Conservation (phyloP, 2,113 vertebrate genomes). For the Clarias batrachus region DNA sequence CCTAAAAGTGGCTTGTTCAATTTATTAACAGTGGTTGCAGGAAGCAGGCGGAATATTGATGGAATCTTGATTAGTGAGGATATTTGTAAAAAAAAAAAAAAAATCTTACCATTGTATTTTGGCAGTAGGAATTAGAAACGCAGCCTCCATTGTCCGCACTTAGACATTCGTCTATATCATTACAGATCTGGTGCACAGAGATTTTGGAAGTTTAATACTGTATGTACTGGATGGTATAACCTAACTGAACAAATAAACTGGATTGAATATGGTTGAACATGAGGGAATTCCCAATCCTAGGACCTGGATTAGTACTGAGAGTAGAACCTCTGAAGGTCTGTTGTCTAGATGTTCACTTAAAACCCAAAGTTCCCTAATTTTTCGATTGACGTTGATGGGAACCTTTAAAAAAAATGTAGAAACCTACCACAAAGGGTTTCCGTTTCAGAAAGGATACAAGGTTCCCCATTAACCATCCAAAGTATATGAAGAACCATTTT, state of each 20-base stretch:
- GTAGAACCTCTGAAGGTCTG: not conserved
- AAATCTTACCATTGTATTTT: constrained; percentile 85
- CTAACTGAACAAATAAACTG: not conserved
- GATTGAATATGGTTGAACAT: not conserved
- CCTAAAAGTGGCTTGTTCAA: constrained; percentile 67
- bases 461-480: not conserved
- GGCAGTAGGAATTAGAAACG: constrained; percentile 84
- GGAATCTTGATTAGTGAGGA: not conserved
- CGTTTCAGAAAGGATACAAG: not conserved
- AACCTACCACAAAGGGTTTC: not conserved
- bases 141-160: constrained; percentile 81
- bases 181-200: constrained; percentile 66
- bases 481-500: not conserved
- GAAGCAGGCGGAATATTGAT: not conserved
- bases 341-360: not conserved
- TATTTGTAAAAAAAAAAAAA: not conserved
- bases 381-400: not conserved
- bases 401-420: not conserved
- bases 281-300: not conserved
- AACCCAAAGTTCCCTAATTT: not conserved
- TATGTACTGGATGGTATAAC: not conserved
- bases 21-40: not conserved
- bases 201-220: not conserved
- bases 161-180: constrained; percentile 89
- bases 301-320: not conserved